Conservation (phyloP, 2,888 invertebrate genomes). For the Apodemia zela region DNA sequence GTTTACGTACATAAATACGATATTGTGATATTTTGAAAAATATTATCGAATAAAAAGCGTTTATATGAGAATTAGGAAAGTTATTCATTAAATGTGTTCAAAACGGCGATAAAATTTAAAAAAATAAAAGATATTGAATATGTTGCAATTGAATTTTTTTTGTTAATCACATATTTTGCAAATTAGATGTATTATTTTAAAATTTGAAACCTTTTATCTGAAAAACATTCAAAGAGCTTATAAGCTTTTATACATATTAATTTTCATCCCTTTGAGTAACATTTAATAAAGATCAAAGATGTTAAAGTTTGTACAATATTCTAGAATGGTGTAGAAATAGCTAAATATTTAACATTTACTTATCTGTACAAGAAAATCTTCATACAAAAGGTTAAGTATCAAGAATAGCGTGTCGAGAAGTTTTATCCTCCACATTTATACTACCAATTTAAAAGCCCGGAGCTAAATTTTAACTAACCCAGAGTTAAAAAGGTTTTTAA, state of each 20-base stretch:
- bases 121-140: too few relatives aligned
- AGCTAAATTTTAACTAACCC: background rate
- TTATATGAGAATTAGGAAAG: too few relatives aligned
- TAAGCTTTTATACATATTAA: background rate
- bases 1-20: too few relatives aligned
- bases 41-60: too few relatives aligned
- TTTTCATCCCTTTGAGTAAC: background rate
- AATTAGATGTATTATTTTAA: background rate
- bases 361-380: conserved; percentile 45
- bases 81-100: too few relatives aligned
- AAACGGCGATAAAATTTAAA: too few relatives aligned
- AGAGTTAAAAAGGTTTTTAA: background rate
- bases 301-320: conserved; percentile 3
- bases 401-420: conserved; percentile 53
- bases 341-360: conserved; percentile 25
- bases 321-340: background rate
- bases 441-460: conserved; percentile 1
- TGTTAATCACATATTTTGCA: too few relatives aligned
- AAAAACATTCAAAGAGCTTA: background rate
- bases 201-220: background rate
- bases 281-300: background rate
- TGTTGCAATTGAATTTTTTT: too few relatives aligned
- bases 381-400: conserved; percentile 72
- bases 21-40: too few relatives aligned
- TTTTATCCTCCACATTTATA: conserved; percentile 7